Evolutionary conservation across 1,140 invertebrate genomes (phyloP), one percentile per base, ranked within the genome.

Genomic region (Augochlora pura): DNA sequence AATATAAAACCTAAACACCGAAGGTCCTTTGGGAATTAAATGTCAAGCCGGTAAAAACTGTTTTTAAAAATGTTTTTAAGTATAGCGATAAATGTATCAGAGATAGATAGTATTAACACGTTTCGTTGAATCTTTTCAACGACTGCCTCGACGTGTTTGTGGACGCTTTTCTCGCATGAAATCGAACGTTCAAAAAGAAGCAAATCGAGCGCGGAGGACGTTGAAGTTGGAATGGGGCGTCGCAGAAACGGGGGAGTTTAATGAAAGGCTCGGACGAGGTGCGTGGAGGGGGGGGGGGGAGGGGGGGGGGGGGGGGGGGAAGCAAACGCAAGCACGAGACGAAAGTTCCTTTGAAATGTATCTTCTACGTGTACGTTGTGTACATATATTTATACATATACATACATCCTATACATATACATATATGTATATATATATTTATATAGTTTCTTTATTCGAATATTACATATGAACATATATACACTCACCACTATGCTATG

Each of bases 381-480:
- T 59, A 62, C 59, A 62, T 27, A 62, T 27, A 62, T 52, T 52
- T 52, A 46, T 25, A 60, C 23, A 25, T 60, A 60, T 5, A 52
- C 21, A 64, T 25, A 74, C 25, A 64, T 65, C 42, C 38, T 46
- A 32, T 64, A 65, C 42, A 64, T 74, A 32, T 18, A 62, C n/a
- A 52, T 68, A 52, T 12, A 46, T 14, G 42, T 46, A 46, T 46
- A 75, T 73, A 73, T 77, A 72, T 84, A 79, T 84, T 83, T 78
- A 76, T 82, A 73, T 77, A 60, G 66, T 81, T 73, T 77, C 87
- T 85, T 81, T 83, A 83, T 81, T 88, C 86, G 88, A 90, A 90
- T 91, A 89, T 88, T 90, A 90, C 90, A 91, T 90, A 91, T 92
- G 87, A 89, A 92, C 90, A 91, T 92, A 91, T 92, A 91, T 92